A percentile compares a stretch with the other conserved stretches of the same genome.
These are phyloP conservation scores for Drosophila diplacantha DNA, from an alignment of 2,888 invertebrate species.

Conservation along the genomic window DNA sequence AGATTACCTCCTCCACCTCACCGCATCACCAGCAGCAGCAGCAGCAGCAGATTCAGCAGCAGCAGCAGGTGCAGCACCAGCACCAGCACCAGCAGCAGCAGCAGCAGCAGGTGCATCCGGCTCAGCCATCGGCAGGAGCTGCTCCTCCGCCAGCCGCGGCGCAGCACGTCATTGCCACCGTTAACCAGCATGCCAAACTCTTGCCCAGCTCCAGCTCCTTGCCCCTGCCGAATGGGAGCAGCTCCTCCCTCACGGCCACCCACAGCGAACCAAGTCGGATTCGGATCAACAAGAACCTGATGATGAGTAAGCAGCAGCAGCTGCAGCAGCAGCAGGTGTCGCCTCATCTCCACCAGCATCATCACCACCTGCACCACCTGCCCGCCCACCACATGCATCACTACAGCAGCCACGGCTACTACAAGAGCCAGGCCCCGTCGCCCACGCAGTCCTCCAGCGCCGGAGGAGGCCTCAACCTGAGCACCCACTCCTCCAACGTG, in stretches of 20 bases:
- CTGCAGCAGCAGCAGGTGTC: slow-evolving; percentile 20
- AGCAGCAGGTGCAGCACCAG: slow-evolving; percentile 27
- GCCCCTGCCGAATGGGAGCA: slow-evolving; percentile 37
- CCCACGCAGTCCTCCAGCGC: slow-evolving; percentile 73
- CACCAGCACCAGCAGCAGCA: slow-evolving; percentile 23
- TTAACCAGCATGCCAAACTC: slow-evolving; percentile 76
- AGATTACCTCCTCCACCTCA: slow-evolving; percentile 83
- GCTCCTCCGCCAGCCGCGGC: slow-evolving; percentile 36
- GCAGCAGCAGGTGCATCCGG: slow-evolving; percentile 31
- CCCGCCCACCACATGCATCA: slow-evolving; percentile 31
- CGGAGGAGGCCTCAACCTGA: slow-evolving; percentile 57
- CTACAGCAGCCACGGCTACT: slow-evolving; percentile 31
- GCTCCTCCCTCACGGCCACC: slow-evolving; percentile 40
- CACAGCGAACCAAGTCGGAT: slow-evolving; percentile 75
- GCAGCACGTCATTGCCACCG: slow-evolving; percentile 75
- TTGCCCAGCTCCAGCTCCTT: slow-evolving; percentile 60
- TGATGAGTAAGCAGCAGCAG: slow-evolving; percentile 65
- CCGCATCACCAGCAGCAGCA: slow-evolving; percentile 60
- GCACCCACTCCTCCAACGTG: slow-evolving; percentile 74
- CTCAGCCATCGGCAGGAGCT: slow-evolving; percentile 35
- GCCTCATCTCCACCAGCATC: slow-evolving; percentile 51
- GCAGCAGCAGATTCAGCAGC: slow-evolving; percentile 26
- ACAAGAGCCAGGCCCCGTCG: slow-evolving; percentile 55
- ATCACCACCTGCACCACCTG: slow-evolving; percentile 47
- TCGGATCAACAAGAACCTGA: slow-evolving; percentile 76